A percentile compares a stretch with the other conserved stretches of the same genome.
phyloP scores from a whole-genome alignment of 2,797 vertebrate species.

The Taenioides sp. region DNA sequence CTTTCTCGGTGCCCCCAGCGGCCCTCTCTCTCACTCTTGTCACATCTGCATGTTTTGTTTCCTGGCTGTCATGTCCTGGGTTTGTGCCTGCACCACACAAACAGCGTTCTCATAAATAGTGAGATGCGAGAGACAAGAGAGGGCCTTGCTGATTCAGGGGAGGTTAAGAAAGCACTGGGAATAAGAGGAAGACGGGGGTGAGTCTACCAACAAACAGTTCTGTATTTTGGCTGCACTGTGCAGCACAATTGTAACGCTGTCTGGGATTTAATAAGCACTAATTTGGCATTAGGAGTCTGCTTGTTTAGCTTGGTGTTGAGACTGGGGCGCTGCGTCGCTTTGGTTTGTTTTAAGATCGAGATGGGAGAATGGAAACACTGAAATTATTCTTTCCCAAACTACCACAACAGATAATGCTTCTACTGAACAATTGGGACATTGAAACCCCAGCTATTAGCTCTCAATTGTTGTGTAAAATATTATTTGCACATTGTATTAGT shows the following conservation, averaged over 20 bases:
- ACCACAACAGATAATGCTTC: conserved; percentile 5
- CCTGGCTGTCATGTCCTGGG: conserved; percentile 61
- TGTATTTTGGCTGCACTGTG: conserved; percentile 73
- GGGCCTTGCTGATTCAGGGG: conserved; percentile 45
- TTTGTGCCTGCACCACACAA: conserved; percentile 61
- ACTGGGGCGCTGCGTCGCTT: conserved; percentile 49
- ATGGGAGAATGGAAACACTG: conserved; percentile 53
- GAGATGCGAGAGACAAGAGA: conserved; percentile 37
- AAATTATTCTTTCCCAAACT: conserved; percentile 20
- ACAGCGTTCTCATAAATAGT: conserved; percentile 51
- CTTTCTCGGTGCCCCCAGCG: conserved; percentile 59
- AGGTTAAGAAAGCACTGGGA: conserved; percentile 72
- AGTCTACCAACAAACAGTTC: conserved; percentile 74
- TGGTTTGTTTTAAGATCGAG: conserved; percentile 51
- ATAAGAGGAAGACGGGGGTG: conserved; percentile 65
- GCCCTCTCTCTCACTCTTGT: conserved; percentile 53
- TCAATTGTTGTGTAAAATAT: background rate
- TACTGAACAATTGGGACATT: background rate
- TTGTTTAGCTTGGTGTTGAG: conserved; percentile 64
- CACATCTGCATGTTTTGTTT: conserved; percentile 63
- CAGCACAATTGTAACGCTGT: conserved; percentile 58
- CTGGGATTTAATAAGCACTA: conserved; percentile 78
- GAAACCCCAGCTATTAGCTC: background rate
- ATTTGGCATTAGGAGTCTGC: conserved; percentile 64
- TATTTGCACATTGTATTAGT: background rate